Conservation (phyloP, 2,113 vertebrate species). For the Halichoerus grypus region DNA sequence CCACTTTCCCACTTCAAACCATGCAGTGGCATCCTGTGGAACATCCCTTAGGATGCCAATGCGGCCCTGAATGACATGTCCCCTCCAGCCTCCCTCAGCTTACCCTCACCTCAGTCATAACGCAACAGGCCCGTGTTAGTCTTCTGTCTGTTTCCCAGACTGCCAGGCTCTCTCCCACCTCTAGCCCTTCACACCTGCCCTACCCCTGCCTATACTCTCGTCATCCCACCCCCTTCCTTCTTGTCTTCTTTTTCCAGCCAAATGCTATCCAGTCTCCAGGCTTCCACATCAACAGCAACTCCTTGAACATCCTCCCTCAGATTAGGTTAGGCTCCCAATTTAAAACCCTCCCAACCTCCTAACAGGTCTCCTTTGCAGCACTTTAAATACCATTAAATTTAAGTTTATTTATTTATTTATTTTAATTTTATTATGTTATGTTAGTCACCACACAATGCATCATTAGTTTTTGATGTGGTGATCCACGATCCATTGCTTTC, state of each 20-base stretch:
- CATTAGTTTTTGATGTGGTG: too few relatives aligned
- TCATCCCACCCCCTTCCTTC: background rate
- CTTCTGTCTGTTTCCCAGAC: background rate
- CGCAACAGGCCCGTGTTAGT: fast-evolving
- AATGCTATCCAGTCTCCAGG: background rate
- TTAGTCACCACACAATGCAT: too few relatives aligned
- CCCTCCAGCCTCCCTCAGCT: background rate
- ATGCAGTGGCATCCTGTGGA: background rate
- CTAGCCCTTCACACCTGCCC: background rate
- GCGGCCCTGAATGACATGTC: background rate
- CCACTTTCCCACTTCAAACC: background rate
- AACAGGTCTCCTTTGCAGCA: background rate
- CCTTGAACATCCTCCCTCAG: background rate
- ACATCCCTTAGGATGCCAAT: background rate
- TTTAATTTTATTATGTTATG: too few relatives aligned
- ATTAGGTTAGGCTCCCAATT: background rate
- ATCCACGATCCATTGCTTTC: too few relatives aligned
- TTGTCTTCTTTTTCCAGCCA: background rate
- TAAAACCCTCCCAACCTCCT: background rate
- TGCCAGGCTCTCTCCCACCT: background rate
- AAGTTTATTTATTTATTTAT: background rate
- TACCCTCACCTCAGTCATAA: background rate
- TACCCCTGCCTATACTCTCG: too few relatives aligned
- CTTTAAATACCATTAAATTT: background rate
- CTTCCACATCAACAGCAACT: background rate